These are phyloP conservation scores for Diadophis punctatus DNA, from an alignment of 2,113 vertebrate species.

Conservation along the genomic window DNA sequence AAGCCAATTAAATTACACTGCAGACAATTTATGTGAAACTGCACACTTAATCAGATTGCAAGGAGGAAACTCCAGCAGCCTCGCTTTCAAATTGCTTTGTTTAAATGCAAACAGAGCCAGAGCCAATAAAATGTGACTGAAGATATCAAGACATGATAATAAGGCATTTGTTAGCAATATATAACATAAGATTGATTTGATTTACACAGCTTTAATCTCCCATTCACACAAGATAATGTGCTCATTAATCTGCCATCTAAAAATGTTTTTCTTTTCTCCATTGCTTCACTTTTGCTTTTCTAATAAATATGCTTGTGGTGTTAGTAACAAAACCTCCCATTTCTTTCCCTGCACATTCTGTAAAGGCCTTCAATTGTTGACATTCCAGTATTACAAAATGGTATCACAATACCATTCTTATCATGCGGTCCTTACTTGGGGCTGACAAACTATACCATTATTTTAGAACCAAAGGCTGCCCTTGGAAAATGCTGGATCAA, in stretches of 20 bases:
- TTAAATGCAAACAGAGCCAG: neutral
- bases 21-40: neutral
- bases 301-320: neutral
- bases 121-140: neutral
- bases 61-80: neutral
- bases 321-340: neutral
- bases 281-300: neutral
- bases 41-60: neutral
- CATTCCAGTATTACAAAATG: neutral
- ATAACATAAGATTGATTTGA: neutral
- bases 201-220: neutral
- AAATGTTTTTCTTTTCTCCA: neutral
- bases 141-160: neutral
- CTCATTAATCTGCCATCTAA: neutral
- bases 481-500: neutral
- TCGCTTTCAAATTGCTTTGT: neutral
- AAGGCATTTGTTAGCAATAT: neutral
- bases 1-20: neutral
- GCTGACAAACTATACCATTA: neutral
- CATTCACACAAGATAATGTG: neutral
- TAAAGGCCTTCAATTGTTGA: neutral
- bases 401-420: neutral
- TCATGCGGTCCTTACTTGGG: neutral
- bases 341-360: neutral
- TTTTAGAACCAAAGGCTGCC: neutral